A percentile compares a stretch with the other conserved stretches of the same genome.
phyloP scores from a whole-genome alignment of 2,113 vertebrate genomes.

The Callionymus lyra region DNA sequence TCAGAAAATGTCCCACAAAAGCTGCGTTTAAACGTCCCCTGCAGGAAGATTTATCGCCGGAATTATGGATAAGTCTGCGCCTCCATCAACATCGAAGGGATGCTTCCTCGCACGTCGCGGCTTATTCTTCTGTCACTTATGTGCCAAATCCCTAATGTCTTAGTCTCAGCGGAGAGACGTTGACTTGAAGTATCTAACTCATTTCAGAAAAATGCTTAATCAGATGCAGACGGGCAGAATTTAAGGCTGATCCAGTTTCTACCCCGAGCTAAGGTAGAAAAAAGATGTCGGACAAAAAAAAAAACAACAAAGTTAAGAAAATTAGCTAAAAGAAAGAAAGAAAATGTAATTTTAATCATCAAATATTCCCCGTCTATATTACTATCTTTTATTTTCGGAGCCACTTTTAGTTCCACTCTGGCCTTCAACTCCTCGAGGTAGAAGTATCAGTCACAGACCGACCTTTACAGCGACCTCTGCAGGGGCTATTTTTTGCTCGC shows the following conservation, averaged over 20 bases:
- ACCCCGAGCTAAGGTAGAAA: neutral
- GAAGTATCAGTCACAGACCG: conserved; percentile 41
- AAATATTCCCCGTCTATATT: too few relatives aligned
- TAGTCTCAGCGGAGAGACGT: conserved; percentile 7
- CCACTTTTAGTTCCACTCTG: conserved; percentile 4
- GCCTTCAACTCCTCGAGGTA: conserved; percentile 34
- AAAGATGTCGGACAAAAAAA: too few relatives aligned
- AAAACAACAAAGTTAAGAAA: too few relatives aligned
- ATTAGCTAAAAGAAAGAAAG: too few relatives aligned
- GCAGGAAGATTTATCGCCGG: too few relatives aligned
- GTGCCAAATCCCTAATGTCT: neutral
- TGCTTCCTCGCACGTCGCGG: neutral
- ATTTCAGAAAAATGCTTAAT: conserved; percentile 6
- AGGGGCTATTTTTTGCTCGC: conserved; percentile 56
- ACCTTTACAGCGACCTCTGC: conserved; percentile 64
- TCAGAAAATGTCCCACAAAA: too few relatives aligned
- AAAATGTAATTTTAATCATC: too few relatives aligned
- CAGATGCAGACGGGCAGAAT: conserved; percentile 1
- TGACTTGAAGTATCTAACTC: neutral
- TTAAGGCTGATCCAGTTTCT: conserved; percentile 6
- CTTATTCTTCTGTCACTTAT: conserved; percentile 6
- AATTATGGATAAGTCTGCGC: too few relatives aligned
- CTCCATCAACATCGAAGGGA: conserved; percentile 4
- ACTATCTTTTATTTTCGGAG: conserved; percentile 12
- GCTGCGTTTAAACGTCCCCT: conserved; percentile 13